These are phyloP conservation scores for Crambe crambe DNA, from an alignment of 37 sponge, comb jelly and placozoan genomes.

Conservation along the genomic window DNA sequence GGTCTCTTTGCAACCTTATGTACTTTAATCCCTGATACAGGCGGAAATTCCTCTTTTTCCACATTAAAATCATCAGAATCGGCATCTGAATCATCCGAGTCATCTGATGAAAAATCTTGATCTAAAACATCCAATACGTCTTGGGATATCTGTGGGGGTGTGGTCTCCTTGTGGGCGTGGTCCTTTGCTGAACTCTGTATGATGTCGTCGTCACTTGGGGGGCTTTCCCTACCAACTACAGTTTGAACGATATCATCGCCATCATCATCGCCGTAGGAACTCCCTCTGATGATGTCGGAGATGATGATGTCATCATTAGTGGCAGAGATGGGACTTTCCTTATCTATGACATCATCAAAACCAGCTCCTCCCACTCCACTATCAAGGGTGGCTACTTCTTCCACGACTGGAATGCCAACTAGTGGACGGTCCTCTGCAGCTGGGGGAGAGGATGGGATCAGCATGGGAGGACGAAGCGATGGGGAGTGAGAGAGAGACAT, in stretches of 20 bases:
- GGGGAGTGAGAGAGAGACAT: constrained; percentile 8
- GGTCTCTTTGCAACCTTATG: too few relatives aligned
- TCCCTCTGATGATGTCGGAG: not conserved
- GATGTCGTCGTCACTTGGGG: not conserved
- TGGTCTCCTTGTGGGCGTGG: not conserved
- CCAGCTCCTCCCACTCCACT: not conserved
- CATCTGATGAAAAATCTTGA: not conserved
- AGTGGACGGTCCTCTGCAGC: not conserved
- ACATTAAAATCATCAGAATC: not conserved
- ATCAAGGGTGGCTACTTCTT: not conserved
- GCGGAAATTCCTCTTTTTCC: too few relatives aligned
- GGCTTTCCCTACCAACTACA: not conserved
- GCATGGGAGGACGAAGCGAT: not conserved
- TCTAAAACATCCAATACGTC: not conserved
- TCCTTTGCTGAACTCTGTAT: not conserved
- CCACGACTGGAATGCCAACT: not conserved
- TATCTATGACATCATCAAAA: not conserved
- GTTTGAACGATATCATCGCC: not conserved
- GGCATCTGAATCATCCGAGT: not conserved
- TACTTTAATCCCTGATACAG: too few relatives aligned
- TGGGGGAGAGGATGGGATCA: not conserved
- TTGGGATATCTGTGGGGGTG: not conserved
- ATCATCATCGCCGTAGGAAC: not conserved
- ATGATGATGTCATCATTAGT: not conserved
- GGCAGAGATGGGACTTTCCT: not conserved